Evolutionary conservation across 2,113 vertebrate species (phyloP), one percentile per base, ranked within the genome.

Genomic region (Albula goreensis): DNA sequence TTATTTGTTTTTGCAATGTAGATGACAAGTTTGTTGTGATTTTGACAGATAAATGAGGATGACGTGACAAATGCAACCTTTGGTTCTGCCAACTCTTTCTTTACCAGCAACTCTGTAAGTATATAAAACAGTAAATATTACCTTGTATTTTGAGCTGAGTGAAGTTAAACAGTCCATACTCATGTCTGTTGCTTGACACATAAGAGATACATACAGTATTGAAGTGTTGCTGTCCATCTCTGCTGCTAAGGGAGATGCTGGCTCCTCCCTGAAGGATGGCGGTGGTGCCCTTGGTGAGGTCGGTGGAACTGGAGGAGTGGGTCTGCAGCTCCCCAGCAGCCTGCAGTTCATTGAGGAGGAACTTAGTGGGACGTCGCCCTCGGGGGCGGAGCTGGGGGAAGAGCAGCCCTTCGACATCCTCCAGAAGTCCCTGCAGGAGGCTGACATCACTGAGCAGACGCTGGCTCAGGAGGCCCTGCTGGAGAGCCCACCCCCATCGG

Each of bases 391-490:
- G 90, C 96, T 99, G 51, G 96, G 94, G 85, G 98, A 99, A 95
- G 98, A 99, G 94, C 97, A 99, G 90, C 98, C 98, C 90, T 99
- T 99, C 84, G 98, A 99, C 95, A 99, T 99, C 94, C 97, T 99
- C 57, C 98, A 99, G 94, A 99, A 99, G 91, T 99, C 98, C 89
- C 95, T 99, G 89, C 94, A 99, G 94, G 98, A 99, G 94, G 98
- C 98, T 66, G 98, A 99, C 93, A 99, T 99, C 93, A 99, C 98
- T 5, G 98, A 99, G 92, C 97, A 99, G 95, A 99, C 98, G 0
- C 87, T 99, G 96, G 98, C 97, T 25, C 97, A 99, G 94, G 98
- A 99, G 94, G 98, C 98, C 19, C 95, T 99, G 89, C 90, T 99
- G 93, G 98, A 99, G 90, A 97, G 97, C 91, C 97, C 96, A 85